A percentile compares a stretch with the other conserved stretches of the same genome.
These are phyloP conservation scores for Phengaris alcon DNA, from an alignment of 2,888 invertebrate species.

Conservation along the genomic window DNA sequence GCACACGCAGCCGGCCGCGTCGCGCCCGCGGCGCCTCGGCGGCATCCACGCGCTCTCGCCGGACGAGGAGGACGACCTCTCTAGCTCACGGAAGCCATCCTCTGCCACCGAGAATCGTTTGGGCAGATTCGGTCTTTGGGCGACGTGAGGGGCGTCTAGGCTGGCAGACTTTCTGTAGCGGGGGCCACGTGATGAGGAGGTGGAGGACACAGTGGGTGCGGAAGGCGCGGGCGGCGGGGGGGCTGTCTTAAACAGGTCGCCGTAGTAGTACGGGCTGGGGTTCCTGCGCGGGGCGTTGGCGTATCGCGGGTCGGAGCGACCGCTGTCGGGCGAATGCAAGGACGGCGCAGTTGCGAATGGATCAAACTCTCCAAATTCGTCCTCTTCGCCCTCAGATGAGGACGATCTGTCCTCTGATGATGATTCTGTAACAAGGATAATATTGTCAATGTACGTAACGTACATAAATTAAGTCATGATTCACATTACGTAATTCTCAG, in stretches of 20 bases:
- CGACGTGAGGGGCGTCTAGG: conserved; percentile 85
- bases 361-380: conserved; percentile 77
- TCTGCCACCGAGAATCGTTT: conserved; percentile 85
- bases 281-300: conserved; percentile 81
- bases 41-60: conserved; percentile 84
- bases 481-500: not conserved
- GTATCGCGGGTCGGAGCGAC: conserved; percentile 78
- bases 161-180: conserved; percentile 86
- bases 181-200: conserved; percentile 72
- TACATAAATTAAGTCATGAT: not conserved
- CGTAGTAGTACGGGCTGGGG: conserved; percentile 91
- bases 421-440: conserved; percentile 63
- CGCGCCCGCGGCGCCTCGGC: conserved; percentile 83
- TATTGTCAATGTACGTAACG: conserved; percentile 24
- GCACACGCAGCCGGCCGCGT: conserved; percentile 86
- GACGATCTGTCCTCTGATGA: conserved; percentile 70
- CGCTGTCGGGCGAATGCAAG: conserved; percentile 85
- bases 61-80: conserved; percentile 77
- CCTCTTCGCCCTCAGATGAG: conserved; percentile 81
- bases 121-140: conserved; percentile 79
- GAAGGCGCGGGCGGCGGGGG: conserved; percentile 72
- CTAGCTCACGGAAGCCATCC: conserved; percentile 82
- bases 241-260: conserved; percentile 83
- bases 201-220: conserved; percentile 67
- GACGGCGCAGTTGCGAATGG: conserved; percentile 77